These are phyloP conservation scores for Drosophila percnosoma DNA, from an alignment of 2,888 invertebrate species.

Conservation along the genomic window DNA sequence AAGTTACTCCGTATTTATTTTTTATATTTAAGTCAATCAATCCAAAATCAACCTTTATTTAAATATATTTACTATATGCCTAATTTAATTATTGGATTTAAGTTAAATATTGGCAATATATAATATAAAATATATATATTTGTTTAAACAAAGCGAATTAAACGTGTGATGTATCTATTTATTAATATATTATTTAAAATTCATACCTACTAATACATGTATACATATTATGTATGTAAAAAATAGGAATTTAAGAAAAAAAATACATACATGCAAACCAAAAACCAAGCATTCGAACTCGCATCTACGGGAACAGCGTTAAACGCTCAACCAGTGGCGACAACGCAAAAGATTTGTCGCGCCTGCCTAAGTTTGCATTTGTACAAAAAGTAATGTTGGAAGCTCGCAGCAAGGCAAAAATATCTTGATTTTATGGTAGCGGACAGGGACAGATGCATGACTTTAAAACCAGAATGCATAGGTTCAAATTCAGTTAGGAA, in stretches of 20 bases:
- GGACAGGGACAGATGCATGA: not conserved
- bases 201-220: not conserved
- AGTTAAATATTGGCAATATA: no score
- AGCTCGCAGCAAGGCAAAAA: not conserved
- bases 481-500: not conserved
- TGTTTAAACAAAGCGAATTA: not conserved
- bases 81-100: no score
- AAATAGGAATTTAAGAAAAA: not conserved
- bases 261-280: not conserved
- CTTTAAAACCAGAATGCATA: not conserved
- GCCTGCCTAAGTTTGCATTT: not conserved
- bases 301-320: not conserved
- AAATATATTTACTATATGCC: not conserved
- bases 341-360: fast-evolving
- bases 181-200: not conserved
- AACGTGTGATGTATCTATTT: not conserved
- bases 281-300: not conserved
- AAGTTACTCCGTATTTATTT: not conserved
- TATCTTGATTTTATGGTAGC: not conserved
- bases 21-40: not conserved
- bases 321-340: not conserved
- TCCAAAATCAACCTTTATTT: not conserved
- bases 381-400: not conserved
- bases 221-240: not conserved
- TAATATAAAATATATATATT: not conserved